These are phyloP conservation scores for Psix sp. DNA, from an alignment of 1,140 invertebrate species.

Conservation along the genomic window DNA sequence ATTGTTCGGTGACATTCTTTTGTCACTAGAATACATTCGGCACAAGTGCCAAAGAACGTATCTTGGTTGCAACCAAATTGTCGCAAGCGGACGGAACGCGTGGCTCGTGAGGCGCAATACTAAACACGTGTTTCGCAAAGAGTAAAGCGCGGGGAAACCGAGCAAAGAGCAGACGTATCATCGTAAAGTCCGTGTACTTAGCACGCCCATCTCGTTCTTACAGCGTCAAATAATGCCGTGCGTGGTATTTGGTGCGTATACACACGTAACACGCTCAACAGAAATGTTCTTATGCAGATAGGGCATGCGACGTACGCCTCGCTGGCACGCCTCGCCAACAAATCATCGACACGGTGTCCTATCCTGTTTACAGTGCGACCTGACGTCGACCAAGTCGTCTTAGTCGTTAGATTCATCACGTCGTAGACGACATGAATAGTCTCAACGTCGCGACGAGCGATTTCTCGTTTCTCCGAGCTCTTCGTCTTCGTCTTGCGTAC, in stretches of 20 bases:
- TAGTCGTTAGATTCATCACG: constrained; percentile 45
- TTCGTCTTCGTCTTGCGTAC: constrained; percentile 17
- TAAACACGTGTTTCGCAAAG: constrained; percentile 56
- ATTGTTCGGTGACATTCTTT: constrained; percentile 34
- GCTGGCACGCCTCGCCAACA: constrained; percentile 70
- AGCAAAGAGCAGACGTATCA: constrained; percentile 46
- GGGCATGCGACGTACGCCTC: constrained; percentile 67
- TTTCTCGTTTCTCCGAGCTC: constrained; percentile 9
- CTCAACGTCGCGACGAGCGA: constrained; percentile 58
- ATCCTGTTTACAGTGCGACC: constrained; percentile 53
- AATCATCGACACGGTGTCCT: constrained; percentile 69
- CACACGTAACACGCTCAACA: constrained; percentile 50
- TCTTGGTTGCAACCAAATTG: constrained; percentile 9
- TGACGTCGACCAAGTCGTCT: constrained; percentile 50
- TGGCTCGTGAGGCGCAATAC: constrained; percentile 29
- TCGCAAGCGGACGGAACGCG: constrained; percentile 45
- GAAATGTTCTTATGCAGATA: constrained; percentile 61
- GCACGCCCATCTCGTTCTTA: constrained; percentile 64
- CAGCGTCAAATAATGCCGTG: constrained; percentile 61
- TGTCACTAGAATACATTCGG: constrained; percentile 35
- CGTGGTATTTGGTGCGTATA: constrained; percentile 42
- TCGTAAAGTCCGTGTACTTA: constrained; percentile 35
- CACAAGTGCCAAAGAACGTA: constrained; percentile 33
- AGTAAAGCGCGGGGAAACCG: constrained; percentile 23
- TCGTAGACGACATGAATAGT: constrained; percentile 66